Percentiles rank a stretch among this genome's conserved stretches.
Evolutionary conservation across 2,113 vertebrate genomes (phyloP).

Genomic region (Chaetodon trifascialis): DNA sequence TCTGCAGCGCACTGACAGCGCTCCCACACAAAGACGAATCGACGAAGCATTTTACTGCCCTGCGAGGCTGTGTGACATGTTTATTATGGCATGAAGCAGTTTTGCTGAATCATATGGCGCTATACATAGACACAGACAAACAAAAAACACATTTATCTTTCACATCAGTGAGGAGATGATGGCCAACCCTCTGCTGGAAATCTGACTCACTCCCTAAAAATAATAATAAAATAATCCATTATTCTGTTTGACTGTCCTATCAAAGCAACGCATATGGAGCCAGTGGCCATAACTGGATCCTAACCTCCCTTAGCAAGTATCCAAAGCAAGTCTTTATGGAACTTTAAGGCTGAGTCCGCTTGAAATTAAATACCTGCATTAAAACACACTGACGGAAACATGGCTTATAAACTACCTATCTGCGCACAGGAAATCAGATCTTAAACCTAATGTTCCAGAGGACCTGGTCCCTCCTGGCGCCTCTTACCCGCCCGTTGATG

Average conservation of each 20-base stretch:
- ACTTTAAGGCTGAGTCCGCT: too few species aligned
- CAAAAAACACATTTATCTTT: neutral
- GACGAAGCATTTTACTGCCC: neutral
- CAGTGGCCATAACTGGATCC: too few species aligned
- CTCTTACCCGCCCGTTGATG: constrained; percentile 92
- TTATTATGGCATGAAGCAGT: neutral
- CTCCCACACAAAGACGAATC: constrained; percentile 10
- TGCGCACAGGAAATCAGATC: neutral
- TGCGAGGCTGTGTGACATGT: neutral
- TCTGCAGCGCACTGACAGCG: neutral
- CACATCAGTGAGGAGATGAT: too few species aligned
- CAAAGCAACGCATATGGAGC: too few species aligned
- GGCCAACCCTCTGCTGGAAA: too few species aligned
- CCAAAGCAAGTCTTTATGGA: too few species aligned
- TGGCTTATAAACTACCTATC: neutral
- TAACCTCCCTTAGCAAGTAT: too few species aligned
- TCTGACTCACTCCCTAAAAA: too few species aligned
- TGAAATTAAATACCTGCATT: too few species aligned
- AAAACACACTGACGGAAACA: too few species aligned
- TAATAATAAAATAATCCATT: too few species aligned
- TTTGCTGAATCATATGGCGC: neutral
- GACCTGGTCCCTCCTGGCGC: neutral
- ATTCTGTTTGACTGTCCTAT: too few species aligned
- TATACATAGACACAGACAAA: neutral
- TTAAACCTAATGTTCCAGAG: neutral